phyloP scores from a whole-genome alignment of 1,140 invertebrate genomes.

The Zaprionus gabonicus region DNA sequence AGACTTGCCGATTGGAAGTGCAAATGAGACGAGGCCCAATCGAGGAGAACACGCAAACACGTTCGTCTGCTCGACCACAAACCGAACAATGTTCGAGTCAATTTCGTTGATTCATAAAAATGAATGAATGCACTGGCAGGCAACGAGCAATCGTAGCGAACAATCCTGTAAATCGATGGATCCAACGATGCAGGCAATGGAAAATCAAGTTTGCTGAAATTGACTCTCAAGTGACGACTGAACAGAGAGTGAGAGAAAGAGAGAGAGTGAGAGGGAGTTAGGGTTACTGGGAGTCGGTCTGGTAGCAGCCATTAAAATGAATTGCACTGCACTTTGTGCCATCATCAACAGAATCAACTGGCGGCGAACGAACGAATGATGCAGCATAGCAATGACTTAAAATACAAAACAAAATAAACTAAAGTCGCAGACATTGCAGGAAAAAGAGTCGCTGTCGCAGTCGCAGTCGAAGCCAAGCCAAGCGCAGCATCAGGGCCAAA shows the following conservation, averaged over 20 bases:
- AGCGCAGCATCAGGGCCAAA: conserved; percentile 39
- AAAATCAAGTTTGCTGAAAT: conserved; percentile 83
- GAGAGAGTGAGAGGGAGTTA: not conserved
- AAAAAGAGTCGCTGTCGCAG: not conserved
- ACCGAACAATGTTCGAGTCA: conserved; percentile 78
- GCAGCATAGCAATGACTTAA: conserved; percentile 77
- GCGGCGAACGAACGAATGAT: conserved; percentile 74
- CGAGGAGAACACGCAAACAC: conserved; percentile 53
- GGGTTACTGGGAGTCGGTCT: not conserved
- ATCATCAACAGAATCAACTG: conserved; percentile 83
- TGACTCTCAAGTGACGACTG: conserved; percentile 81
- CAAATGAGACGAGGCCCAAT: conserved; percentile 17
- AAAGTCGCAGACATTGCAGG: conserved; percentile 47
- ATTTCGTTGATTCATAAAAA: conserved; percentile 78
- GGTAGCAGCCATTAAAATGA: conserved; percentile 77
- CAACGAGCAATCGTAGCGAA: conserved; percentile 33
- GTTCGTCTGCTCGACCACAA: conserved; percentile 55
- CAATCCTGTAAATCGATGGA: conserved; percentile 62
- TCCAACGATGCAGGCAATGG: conserved; percentile 59
- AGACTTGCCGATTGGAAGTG: conserved; percentile 5
- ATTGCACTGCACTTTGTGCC: conserved; percentile 83
- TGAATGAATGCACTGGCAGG: conserved; percentile 65
- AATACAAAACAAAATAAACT: conserved; percentile 78
- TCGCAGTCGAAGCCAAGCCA: conserved; percentile 33
- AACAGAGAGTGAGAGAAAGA: not conserved